phyloP scores from a whole-genome alignment of 2,113 vertebrate genomes.

The Anolis sagrei region DNA sequence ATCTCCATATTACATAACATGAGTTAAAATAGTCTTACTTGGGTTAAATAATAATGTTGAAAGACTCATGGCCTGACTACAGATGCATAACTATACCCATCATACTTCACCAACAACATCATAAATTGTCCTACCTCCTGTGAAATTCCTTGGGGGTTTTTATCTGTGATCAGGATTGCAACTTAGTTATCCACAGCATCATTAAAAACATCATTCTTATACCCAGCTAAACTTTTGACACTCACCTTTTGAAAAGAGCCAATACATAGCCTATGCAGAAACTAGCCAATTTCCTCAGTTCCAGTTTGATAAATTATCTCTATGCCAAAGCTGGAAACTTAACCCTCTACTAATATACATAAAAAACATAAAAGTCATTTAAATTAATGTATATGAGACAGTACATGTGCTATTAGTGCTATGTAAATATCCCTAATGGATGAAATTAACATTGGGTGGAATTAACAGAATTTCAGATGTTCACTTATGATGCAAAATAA shows the following conservation, averaged over 20 bases:
- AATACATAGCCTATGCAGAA: slow-evolving; percentile 37
- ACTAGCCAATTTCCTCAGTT: slow-evolving; percentile 40
- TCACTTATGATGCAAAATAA: slow-evolving; percentile 28
- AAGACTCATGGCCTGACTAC: no score
- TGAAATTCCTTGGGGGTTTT: slow-evolving; percentile 19
- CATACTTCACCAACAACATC: not conserved
- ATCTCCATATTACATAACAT: not conserved
- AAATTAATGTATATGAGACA: slow-evolving; percentile 33
- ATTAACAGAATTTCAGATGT: slow-evolving; percentile 12
- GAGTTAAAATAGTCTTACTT: no score
- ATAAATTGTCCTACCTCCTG: no score
- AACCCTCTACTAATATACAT: slow-evolving; percentile 52
- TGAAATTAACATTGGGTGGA: not conserved
- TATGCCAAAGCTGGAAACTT: slow-evolving; percentile 49
- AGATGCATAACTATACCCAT: no score
- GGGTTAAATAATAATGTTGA: no score
- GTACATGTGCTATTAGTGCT: slow-evolving; percentile 2
- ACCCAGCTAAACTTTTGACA: slow-evolving; percentile 8
- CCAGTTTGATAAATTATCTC: slow-evolving; percentile 57
- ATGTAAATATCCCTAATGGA: not conserved
- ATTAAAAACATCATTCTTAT: slow-evolving; percentile 48
- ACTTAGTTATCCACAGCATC: slow-evolving; percentile 16
- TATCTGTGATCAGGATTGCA: not conserved
- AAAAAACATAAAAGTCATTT: slow-evolving; percentile 48
- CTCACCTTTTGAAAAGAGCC: slow-evolving; percentile 34